Evolutionary conservation across 1,140 invertebrate genomes (phyloP).

Genomic region (Harpegnathos saltator): DNA sequence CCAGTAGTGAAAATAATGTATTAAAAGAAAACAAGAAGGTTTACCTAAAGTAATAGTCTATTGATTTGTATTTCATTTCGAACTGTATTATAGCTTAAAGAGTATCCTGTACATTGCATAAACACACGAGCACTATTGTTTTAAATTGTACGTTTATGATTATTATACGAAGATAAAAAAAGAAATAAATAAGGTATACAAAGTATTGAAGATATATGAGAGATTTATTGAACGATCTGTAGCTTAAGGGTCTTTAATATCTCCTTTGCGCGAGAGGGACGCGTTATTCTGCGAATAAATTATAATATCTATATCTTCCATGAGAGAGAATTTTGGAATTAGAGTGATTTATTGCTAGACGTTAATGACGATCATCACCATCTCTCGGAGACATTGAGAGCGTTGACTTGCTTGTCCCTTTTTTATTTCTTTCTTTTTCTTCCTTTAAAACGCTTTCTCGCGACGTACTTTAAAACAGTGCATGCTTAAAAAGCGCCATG

Average conservation of each 20-base stretch:
- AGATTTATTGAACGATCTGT: slow-evolving; percentile 83
- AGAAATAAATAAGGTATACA: slow-evolving; percentile 84
- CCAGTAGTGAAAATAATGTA: slow-evolving; percentile 85
- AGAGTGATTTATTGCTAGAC: slow-evolving; percentile 62
- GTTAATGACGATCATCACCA: slow-evolving; percentile 51
- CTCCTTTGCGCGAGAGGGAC: slow-evolving; percentile 71
- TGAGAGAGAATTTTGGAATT: slow-evolving; percentile 59
- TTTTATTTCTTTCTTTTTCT: slow-evolving; percentile 1
- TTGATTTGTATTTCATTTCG: slow-evolving; percentile 85
- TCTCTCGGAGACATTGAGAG: slow-evolving; percentile 58
- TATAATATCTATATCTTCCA: slow-evolving; percentile 74
- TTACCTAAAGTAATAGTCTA: slow-evolving; percentile 84
- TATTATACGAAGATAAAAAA: slow-evolving; percentile 84
- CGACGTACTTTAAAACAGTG: neutral
- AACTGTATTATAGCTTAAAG: slow-evolving; percentile 86
- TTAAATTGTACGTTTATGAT: slow-evolving; percentile 85
- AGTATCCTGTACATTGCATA: slow-evolving; percentile 86
- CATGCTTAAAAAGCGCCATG: neutral
- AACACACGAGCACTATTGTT: slow-evolving; percentile 84
- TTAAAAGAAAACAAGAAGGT: slow-evolving; percentile 78
- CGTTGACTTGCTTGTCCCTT: neutral
- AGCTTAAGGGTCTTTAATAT: slow-evolving; percentile 75
- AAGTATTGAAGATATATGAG: slow-evolving; percentile 83
- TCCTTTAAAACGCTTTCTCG: neutral
- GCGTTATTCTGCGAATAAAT: slow-evolving; percentile 64